Evolutionary conservation across 2,113 vertebrate species (phyloP).

Genomic region (Petrocephalus zakoni): DNA sequence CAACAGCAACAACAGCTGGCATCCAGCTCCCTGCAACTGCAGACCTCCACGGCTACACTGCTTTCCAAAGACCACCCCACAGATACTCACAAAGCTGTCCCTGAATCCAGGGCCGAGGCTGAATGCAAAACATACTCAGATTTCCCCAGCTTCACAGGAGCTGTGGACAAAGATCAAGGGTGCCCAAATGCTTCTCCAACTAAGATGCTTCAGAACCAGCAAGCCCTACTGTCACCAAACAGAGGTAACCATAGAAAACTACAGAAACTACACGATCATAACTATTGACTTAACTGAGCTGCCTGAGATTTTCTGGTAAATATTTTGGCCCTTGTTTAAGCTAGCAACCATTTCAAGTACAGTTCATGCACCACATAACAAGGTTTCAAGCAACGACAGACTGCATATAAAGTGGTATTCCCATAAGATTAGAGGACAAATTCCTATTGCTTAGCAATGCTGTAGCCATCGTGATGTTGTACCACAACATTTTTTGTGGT

Average conservation of each 20-base stretch:
- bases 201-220: slow-evolving; percentile 72
- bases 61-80: slow-evolving; percentile 59
- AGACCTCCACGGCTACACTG: slow-evolving; percentile 48
- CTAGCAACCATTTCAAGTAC: neutral
- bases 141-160: slow-evolving; percentile 76
- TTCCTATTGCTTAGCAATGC: neutral
- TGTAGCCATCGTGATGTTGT: neutral
- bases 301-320: neutral
- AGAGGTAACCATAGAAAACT: slow-evolving; percentile 65
- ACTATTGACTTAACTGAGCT: neutral
- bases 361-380: neutral
- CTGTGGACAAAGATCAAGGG: slow-evolving; percentile 92
- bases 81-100: neutral
- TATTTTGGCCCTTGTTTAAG: neutral
- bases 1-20: neutral
- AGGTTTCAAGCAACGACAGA: neutral
- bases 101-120: neutral
- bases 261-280: neutral
- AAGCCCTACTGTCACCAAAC: slow-evolving; percentile 72
- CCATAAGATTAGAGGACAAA: neutral
- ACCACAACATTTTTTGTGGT: neutral
- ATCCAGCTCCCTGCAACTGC: slow-evolving; percentile 56
- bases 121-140: slow-evolving; percentile 71
- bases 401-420: neutral
- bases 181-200: slow-evolving; percentile 61